These are phyloP conservation scores for Protonibea diacanthus DNA, from an alignment of 2,797 vertebrate genomes.

Conservation along the genomic window DNA sequence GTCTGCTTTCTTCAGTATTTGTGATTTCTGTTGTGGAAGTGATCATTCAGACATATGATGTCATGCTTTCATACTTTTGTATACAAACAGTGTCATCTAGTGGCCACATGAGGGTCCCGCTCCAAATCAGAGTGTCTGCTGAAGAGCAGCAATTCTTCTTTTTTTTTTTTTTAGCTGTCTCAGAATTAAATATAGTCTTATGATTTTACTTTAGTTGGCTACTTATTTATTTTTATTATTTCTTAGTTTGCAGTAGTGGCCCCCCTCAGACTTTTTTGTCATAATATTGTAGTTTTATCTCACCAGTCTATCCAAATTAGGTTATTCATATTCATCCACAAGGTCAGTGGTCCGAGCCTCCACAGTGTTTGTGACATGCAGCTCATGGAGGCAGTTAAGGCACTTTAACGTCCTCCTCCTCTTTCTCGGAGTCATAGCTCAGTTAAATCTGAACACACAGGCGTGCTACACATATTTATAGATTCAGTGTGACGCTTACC, in stretches of 20 bases:
- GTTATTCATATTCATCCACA: neutral
- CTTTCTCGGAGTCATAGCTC: no score
- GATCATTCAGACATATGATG: conserved; percentile 6
- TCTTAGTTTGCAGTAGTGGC: neutral
- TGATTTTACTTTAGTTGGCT: neutral
- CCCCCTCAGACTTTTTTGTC: neutral
- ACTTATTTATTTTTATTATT: neutral
- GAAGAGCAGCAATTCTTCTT: neutral
- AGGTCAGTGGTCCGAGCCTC: neutral
- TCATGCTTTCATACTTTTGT: conserved; percentile 30
- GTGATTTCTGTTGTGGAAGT: neutral
- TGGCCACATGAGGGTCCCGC: conserved; percentile 36
- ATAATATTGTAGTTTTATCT: neutral
- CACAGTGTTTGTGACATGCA: neutral
- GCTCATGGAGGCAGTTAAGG: no score
- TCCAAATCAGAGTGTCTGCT: neutral
- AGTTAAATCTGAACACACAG: no score
- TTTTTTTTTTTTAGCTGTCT: neutral
- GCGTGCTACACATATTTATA: neutral
- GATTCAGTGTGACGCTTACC: neutral
- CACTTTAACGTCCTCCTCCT: no score
- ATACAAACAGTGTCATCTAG: conserved; percentile 67
- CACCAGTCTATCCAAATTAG: neutral
- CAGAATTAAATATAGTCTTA: neutral
- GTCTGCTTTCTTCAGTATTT: conserved; percentile 3